Conservation (phyloP, 2,113 vertebrate genomes). For the Calcarius ornatus region DNA sequence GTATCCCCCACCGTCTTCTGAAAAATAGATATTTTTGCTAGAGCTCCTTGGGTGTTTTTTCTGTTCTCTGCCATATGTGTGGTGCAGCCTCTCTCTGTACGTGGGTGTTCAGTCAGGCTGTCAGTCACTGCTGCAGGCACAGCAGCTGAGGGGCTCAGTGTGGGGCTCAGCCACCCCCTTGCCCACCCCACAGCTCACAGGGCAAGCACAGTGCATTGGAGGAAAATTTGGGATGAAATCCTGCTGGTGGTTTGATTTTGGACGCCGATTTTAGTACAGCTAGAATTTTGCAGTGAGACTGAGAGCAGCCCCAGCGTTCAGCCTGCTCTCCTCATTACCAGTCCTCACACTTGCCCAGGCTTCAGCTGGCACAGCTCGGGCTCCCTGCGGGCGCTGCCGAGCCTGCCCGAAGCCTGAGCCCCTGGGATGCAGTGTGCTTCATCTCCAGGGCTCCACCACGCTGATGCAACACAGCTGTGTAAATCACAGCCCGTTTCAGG, state of each 20-base stretch:
- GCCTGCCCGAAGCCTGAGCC: not conserved
- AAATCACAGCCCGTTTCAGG: not conserved
- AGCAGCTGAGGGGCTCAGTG: not conserved
- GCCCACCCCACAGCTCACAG: accelerated
- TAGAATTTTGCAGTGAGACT: accelerated
- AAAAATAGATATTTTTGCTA: not conserved
- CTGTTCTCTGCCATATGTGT: not conserved
- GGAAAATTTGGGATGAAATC: not conserved
- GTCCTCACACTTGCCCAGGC: not conserved
- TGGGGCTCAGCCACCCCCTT: not conserved
- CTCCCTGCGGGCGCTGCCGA: not conserved
- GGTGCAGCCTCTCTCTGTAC: not conserved
- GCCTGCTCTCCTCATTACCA: not conserved
- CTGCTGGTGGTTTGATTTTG: accelerated
- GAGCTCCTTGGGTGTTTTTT: not conserved
- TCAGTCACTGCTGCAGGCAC: slow-evolving; percentile 33
- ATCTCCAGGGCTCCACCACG: not conserved
- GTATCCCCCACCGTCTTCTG: not conserved
- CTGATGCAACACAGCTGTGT: not conserved
- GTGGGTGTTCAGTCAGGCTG: slow-evolving; percentile 45
- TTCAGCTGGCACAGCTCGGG: not conserved
- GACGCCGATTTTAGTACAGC: not conserved
- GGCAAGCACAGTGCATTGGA: accelerated
- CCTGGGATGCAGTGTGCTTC: not conserved
- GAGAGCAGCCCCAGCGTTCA: accelerated